Percentiles rank a stretch among this genome's conserved stretches.
These are phyloP conservation scores for Thalassarche chlororhynchos DNA, from an alignment of 2,113 vertebrate species.

Conservation along the genomic window DNA sequence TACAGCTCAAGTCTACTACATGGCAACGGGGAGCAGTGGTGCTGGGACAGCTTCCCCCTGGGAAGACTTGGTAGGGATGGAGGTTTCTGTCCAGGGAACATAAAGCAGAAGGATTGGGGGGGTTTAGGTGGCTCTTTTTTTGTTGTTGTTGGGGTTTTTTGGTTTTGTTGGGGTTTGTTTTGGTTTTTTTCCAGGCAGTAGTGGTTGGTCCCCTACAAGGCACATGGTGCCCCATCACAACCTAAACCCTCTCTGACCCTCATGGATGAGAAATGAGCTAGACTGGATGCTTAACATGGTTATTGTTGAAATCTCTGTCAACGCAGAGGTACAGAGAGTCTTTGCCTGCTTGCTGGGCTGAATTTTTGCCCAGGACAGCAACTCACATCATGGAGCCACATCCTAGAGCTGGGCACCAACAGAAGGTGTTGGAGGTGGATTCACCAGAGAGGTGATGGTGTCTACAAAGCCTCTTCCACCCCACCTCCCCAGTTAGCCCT, in stretches of 20 bases:
- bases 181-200: too few relatives aligned
- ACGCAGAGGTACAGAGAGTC: not conserved
- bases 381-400: not conserved
- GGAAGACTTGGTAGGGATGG: not conserved
- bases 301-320: not conserved
- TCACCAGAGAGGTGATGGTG: not conserved
- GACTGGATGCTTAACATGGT: not conserved
- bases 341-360: not conserved
- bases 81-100: not conserved
- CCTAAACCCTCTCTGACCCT: not conserved
- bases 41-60: fast-evolving
- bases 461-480: not conserved
- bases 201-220: not conserved
- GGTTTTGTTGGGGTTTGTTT: too few relatives aligned
- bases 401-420: not conserved
- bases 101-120: not conserved
- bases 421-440: fast-evolving
- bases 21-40: fast-evolving
- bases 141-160: not conserved
- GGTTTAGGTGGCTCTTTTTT: not conserved
- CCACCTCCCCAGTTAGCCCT: not conserved
- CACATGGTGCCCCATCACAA: not conserved
- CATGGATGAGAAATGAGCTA: fast-evolving
- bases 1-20: not conserved
- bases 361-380: not conserved